These are phyloP conservation scores for Protonibea diacanthus DNA, from an alignment of 2,797 vertebrate species.

Conservation along the genomic window DNA sequence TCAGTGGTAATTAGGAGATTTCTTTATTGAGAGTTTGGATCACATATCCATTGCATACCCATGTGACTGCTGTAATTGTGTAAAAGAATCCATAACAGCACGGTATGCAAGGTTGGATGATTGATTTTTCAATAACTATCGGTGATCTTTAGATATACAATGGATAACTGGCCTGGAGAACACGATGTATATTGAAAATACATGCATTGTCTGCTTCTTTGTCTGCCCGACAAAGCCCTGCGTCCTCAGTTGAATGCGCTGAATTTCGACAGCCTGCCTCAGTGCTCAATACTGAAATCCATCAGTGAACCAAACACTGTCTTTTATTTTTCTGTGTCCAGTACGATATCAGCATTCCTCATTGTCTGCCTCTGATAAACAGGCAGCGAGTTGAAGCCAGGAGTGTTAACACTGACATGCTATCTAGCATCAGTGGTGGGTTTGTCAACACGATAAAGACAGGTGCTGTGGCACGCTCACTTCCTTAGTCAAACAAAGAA, in stretches of 20 bases:
- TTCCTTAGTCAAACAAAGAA: constrained; percentile 21
- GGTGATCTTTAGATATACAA: constrained; percentile 45
- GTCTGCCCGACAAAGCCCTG: constrained; percentile 61
- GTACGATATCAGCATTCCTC: constrained; percentile 25
- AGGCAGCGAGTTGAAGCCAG: constrained; percentile 11
- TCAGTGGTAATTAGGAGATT: background rate
- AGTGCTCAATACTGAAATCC: constrained; percentile 31
- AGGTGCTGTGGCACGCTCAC: constrained; percentile 16
- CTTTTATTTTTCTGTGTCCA: constrained; percentile 39
- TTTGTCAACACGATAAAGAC: constrained; percentile 54
- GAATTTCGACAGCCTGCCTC: constrained; percentile 33
- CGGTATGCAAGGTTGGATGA: constrained; percentile 17
- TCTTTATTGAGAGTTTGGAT: background rate
- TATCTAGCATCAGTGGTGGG: constrained; percentile 44
- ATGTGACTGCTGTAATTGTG: constrained; percentile 18
- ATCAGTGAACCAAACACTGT: constrained; percentile 15
- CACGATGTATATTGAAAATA: constrained; percentile 52
- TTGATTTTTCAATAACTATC: constrained; percentile 51
- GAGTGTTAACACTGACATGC: constrained; percentile 18
- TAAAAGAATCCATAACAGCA: constrained; percentile 17
- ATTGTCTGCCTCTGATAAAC: constrained; percentile 33
- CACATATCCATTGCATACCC: background rate
- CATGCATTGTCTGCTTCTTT: constrained; percentile 47
- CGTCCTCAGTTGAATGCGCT: constrained; percentile 45
- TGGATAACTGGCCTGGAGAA: constrained; percentile 31